Base-by-base conservation (phyloP, 2,113 vertebrate species). In the Phaethon lepturus region DNA sequence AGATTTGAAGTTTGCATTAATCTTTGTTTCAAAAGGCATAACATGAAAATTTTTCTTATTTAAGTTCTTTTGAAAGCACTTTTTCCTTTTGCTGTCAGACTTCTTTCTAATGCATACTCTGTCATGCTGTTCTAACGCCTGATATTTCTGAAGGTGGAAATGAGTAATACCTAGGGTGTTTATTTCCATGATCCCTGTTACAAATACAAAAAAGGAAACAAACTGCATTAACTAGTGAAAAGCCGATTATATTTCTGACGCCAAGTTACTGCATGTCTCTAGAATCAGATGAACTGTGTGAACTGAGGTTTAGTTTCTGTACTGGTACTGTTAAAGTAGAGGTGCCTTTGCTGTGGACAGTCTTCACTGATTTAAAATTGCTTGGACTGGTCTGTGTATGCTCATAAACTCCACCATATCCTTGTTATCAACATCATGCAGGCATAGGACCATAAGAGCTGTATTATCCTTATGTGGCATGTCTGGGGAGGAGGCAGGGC, bases 91-190 rank as follows among this genome's bases (percentile, higher is more conserved):
- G 31, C 69, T 91, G 44, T 49, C 40, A 28, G 45, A 44, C 45
- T 88, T 19, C 50, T 69, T 76, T 93, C 67, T 79, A 31, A 56
- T 64, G 60, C 64, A 78, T 53, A 45, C 3, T 0, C 38, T 72
- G 33, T 84, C 28, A 2, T 42, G 35, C 35, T 77, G 10, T 50
- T 91, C 26, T 24, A 60, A 60, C 0, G 59, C 49, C 53, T 62
- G 53, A 5, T 58, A 50, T 76, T 97, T 94, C 69, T 94, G 93
- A 89, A 91, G 93, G 86, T 94, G 95, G 94, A 96, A 97, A 80
- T 97, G 95, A 95, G 86, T 96, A 96, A 95, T 72, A 91, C 49
- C 44, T 92, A 19, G 83, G 23, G 47, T 91, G 88, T 95, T 97
- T 90, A 71, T 96, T 95, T 93, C 86, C 82, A 56, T 49, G 68